Conservation (phyloP, 1,140 invertebrate genomes). For the Panulirus ornatus region DNA sequence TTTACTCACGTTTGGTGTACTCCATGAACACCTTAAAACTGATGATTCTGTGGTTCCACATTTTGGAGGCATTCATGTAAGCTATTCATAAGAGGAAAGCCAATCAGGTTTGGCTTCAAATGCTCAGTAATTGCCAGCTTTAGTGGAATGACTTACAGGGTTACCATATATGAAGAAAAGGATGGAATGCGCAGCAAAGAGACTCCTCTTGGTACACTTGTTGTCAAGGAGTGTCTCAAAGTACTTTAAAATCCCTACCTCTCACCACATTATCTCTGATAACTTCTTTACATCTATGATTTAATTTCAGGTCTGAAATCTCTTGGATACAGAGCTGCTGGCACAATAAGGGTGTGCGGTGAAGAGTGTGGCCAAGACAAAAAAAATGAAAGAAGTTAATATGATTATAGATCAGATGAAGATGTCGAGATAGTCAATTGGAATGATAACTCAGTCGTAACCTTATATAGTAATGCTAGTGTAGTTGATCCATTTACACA, state of each 20-base stretch:
- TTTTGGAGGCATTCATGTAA: slow-evolving; percentile 79
- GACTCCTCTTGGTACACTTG: slow-evolving; percentile 12
- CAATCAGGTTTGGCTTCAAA: slow-evolving; percentile 79
- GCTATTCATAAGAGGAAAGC: slow-evolving; percentile 79
- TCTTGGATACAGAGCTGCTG: slow-evolving; percentile 50
- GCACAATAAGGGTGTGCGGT: too few species aligned
- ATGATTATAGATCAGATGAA: slow-evolving; percentile 38
- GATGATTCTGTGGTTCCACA: slow-evolving; percentile 81
- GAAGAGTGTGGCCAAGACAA: too few species aligned
- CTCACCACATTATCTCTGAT: slow-evolving; percentile 43
- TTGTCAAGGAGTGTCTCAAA: slow-evolving; percentile 43
- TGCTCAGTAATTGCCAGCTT: slow-evolving; percentile 58
- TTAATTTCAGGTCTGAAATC: slow-evolving; percentile 22
- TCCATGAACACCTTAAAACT: slow-evolving; percentile 76
- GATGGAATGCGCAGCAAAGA: not conserved
- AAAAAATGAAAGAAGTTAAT: too few species aligned
- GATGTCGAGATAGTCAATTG: slow-evolving; percentile 47
- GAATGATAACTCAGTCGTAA: slow-evolving; percentile 51
- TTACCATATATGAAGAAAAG: slow-evolving; percentile 48
- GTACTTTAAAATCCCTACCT: slow-evolving; percentile 20
- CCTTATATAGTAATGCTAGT: slow-evolving; percentile 19
- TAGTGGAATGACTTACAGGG: slow-evolving; percentile 34
- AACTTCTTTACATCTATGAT: slow-evolving; percentile 57
- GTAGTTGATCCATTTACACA: too few species aligned
- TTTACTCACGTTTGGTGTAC: slow-evolving; percentile 73